Evolutionary conservation across 2,113 vertebrate genomes (phyloP), one percentile per base, ranked within the genome.

Genomic region (Prionailurus viverrinus): DNA sequence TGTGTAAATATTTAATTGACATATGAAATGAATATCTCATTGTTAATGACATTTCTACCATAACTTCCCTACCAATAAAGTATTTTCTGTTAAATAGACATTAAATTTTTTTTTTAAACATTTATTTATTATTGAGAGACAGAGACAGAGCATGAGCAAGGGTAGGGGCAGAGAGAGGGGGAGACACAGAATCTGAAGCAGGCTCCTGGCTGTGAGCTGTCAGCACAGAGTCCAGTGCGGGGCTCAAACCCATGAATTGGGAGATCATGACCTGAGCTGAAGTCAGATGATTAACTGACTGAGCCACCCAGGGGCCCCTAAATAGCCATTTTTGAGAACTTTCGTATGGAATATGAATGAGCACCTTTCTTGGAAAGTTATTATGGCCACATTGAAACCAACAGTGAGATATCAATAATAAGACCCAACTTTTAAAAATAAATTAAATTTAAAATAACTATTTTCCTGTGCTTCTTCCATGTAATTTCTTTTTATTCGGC

Each of bases 21-120:
- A 48, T 68, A 79, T 63, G 29, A 89, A 95, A 83, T 89, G 7
- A 81, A 71, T 84, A 12, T 78, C 4, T 89, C 33, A 51, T 74
- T 95, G 29, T 86, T 87, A 81, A 68, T 95, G 95, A 74, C 39
- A 84, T 79, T 92, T 95, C 10, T 94, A 68, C 69, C 66, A 69
- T 80, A 58, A 76, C 23, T 88, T 33, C 45, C 23, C 12, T 18
- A 79, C 25, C 58, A 84, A 61, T 79, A 21, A 73, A 31, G 23
- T 69, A 41, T 79, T 96, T 89, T 16, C 13, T 86, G 45, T 19
- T 91, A 39, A 87, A 53, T 2, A 79, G 18, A 4, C 27, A 55
- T 39, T 92, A 45, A 45, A 8, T 0, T 0, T 41, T 45, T 45
- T 45, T 7, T 45, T 45, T 45, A 45, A 45, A 45, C 45, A 45